Percentiles rank a stretch among this genome's conserved stretches.
These are phyloP conservation scores for Drosophila anomelani DNA, from an alignment of 2,888 invertebrate species.

Conservation along the genomic window DNA sequence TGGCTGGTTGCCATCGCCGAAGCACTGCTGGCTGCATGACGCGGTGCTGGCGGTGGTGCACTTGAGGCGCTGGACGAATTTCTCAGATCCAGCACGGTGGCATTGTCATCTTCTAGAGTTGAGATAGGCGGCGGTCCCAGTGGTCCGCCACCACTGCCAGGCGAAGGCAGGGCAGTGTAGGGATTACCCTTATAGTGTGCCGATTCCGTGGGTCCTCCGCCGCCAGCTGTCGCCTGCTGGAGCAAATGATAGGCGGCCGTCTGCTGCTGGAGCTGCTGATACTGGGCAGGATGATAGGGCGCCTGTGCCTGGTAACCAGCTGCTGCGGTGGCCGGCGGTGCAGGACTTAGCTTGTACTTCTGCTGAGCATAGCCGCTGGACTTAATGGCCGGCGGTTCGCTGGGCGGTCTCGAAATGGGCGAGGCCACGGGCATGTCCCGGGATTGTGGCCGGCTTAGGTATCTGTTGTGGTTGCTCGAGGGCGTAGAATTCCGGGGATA, in stretches of 20 bases:
- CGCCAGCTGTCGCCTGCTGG: conserved; percentile 59
- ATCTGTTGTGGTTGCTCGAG: conserved; percentile 73
- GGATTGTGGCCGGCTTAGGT: conserved; percentile 82
- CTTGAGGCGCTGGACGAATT: conserved; percentile 68
- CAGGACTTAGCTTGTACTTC: conserved; percentile 81
- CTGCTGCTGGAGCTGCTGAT: conserved; percentile 72
- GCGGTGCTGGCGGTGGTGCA: conserved; percentile 39
- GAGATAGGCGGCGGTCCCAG: conserved; percentile 47
- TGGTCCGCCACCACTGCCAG: conserved; percentile 19
- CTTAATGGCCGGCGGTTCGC: conserved; percentile 58
- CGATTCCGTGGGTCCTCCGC: conserved; percentile 56
- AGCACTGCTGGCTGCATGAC: not conserved
- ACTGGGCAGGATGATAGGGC: conserved; percentile 68
- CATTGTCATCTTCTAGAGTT: conserved; percentile 76
- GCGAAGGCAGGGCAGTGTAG: conserved; percentile 70
- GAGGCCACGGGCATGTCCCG: conserved; percentile 79
- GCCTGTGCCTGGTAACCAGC: conserved; percentile 50
- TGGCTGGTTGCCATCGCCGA: conserved; percentile 62
- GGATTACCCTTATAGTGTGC: conserved; percentile 72
- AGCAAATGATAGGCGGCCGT: conserved; percentile 78
- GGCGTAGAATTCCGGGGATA: conserved; percentile 79
- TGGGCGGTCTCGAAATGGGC: conserved; percentile 75
- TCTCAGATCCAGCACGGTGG: conserved; percentile 84
- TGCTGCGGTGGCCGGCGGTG: conserved; percentile 19
- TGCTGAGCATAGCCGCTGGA: conserved; percentile 81